Conservation (phyloP, 37 sponge, comb jelly and placozoan species). For the Aplysina aerophoba region DNA sequence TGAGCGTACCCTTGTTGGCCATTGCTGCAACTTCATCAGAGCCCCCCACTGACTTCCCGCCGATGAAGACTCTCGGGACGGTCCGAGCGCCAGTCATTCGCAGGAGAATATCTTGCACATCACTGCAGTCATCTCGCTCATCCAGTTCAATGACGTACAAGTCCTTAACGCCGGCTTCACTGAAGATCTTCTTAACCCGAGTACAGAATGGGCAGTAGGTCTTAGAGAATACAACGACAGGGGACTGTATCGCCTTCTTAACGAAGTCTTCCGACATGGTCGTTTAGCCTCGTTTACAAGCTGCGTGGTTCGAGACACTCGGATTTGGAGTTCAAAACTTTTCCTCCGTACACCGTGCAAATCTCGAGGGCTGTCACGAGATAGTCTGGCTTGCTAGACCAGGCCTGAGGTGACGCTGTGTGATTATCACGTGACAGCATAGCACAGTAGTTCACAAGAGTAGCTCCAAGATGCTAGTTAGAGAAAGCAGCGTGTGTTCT, state of each 20-base stretch:
- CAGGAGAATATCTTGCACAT: slow-evolving; percentile 64
- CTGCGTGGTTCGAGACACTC: too few relatives aligned
- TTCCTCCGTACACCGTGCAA: too few relatives aligned
- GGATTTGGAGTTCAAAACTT: too few relatives aligned
- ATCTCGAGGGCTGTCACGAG: too few relatives aligned
- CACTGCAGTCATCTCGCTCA: slow-evolving; percentile 41
- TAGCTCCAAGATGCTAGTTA: too few relatives aligned
- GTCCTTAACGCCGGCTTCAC: slow-evolving; percentile 25
- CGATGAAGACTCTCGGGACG: slow-evolving; percentile 78
- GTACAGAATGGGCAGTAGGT: slow-evolving; percentile 80
- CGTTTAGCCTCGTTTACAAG: not conserved
- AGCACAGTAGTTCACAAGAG: too few relatives aligned
- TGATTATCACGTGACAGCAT: too few relatives aligned
- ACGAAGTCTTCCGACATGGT: slow-evolving; percentile 54
- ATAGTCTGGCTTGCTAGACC: too few relatives aligned
- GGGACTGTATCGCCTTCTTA: slow-evolving; percentile 29
- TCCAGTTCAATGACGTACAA: slow-evolving; percentile 57
- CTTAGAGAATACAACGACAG: slow-evolving; percentile 75
- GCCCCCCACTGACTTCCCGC: slow-evolving; percentile 71
- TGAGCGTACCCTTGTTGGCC: slow-evolving; percentile 37
- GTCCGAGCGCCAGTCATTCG: slow-evolving; percentile 65
- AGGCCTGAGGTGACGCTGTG: too few relatives aligned
- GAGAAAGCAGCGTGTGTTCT: too few relatives aligned
- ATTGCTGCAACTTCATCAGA: slow-evolving; percentile 48
- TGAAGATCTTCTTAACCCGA: slow-evolving; percentile 59